A percentile compares a stretch with the other conserved stretches of the same genome.
phyloP scores from a whole-genome alignment of 1,140 invertebrate species.

The Vollenhovia emeryi region DNA sequence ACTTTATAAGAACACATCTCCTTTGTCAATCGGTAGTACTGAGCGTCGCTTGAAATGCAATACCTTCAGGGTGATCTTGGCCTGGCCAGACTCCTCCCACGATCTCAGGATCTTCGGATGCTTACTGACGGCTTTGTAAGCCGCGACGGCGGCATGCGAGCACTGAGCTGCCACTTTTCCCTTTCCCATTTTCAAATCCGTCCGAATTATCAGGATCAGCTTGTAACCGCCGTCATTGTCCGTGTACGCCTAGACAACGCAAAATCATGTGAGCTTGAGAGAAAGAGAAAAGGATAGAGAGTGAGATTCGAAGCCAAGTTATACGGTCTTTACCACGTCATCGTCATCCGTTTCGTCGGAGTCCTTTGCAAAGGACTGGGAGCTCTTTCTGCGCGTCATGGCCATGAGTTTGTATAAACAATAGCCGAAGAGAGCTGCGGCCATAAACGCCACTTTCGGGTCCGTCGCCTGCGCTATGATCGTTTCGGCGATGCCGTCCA shows the following conservation, averaged over 20 bases:
- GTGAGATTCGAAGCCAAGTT: not conserved
- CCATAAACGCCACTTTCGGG: conserved; percentile 47
- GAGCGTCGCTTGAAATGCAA: conserved; percentile 59
- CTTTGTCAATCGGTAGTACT: not conserved
- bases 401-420: conserved; percentile 62
- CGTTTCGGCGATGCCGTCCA: conserved; percentile 31
- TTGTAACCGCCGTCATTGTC: conserved; percentile 87
- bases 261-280: too few relatives aligned
- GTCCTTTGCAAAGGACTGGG: not conserved
- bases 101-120: conserved; percentile 88
- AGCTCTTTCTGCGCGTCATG: conserved; percentile 1
- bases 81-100: conserved; percentile 93
- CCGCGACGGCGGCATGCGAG: conserved; percentile 94
- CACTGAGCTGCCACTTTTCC: conserved; percentile 97
- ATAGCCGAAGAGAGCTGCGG: conserved; percentile 58
- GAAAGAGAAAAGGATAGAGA: not conserved
- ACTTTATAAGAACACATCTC: conserved; percentile 10
- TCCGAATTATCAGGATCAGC: conserved; percentile 94
- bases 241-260: conserved; percentile 24
- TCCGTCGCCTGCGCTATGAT: conserved; percentile 31
- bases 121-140: conserved; percentile 89
- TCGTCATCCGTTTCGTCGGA: conserved; percentile 8
- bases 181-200: conserved; percentile 97
- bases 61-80: conserved; percentile 93
- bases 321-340: conserved; percentile 21